Evolutionary conservation across 1,140 invertebrate species (phyloP).

Genomic region (Drosophila melanica): DNA sequence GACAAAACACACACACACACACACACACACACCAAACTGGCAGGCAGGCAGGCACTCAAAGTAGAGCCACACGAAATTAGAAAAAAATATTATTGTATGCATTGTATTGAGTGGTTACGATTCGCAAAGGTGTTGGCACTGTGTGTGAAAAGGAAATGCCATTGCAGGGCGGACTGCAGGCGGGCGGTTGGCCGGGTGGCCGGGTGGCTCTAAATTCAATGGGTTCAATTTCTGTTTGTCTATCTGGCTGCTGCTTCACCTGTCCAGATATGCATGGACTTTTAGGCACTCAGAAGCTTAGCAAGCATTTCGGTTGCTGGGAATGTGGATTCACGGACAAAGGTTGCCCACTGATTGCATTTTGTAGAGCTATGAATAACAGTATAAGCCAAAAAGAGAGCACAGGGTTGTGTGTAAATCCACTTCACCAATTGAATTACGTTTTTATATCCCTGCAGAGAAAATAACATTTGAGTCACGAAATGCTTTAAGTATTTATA

Average conservation of each 20-base stretch:
- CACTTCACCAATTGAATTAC: slow-evolving; percentile 17
- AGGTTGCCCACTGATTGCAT: slow-evolving; percentile 39
- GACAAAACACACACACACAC: slow-evolving; percentile 30
- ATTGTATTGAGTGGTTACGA: slow-evolving; percentile 62
- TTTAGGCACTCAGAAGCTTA: slow-evolving; percentile 38
- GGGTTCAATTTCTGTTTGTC: slow-evolving; percentile 46
- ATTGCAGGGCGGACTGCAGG: slow-evolving; percentile 11
- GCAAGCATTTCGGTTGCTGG: slow-evolving; percentile 31
- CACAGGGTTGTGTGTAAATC: slow-evolving; percentile 9
- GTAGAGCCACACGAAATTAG: slow-evolving; percentile 55
- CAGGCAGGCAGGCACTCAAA: slow-evolving; percentile 7
- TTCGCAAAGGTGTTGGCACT: slow-evolving; percentile 63
- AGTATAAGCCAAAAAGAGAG: slow-evolving; percentile 13
- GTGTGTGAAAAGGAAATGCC: slow-evolving; percentile 51
- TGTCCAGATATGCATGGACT: slow-evolving; percentile 41
- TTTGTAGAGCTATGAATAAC: slow-evolving; percentile 10
- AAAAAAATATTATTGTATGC: slow-evolving; percentile 81
- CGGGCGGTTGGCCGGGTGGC: too few species aligned
- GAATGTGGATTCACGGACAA: slow-evolving; percentile 32
- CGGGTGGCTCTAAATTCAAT: slow-evolving; percentile 6
- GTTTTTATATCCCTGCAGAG: not conserved
- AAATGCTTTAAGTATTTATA: too few species aligned
- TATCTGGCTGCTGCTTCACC: slow-evolving; percentile 19
- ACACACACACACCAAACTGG: slow-evolving; percentile 17
- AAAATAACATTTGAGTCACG: too few species aligned